These are phyloP conservation scores for Huso huso DNA, from an alignment of 2,797 vertebrate species.

Conservation along the genomic window DNA sequence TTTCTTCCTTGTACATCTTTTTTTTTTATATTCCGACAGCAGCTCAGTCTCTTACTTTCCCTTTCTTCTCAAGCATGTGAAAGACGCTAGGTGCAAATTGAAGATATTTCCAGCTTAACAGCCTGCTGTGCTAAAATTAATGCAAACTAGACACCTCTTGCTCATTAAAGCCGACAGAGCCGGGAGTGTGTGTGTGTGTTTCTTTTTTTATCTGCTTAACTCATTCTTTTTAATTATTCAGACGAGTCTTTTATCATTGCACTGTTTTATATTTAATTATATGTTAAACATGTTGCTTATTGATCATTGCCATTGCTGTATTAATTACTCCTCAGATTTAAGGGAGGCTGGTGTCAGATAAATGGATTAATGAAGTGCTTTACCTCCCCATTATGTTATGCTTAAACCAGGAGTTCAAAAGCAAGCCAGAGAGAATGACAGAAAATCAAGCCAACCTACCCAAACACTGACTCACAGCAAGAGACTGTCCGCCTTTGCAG, in stretches of 20 bases:
- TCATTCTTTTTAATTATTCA: constrained; percentile 6
- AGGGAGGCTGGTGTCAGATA: not conserved
- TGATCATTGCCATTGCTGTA: constrained; percentile 3
- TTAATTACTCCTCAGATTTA: constrained; percentile 6
- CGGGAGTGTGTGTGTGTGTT: not conserved
- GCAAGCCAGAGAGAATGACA: not conserved
- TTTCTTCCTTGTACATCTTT: too few relatives aligned
- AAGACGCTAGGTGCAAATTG: constrained; percentile 5
- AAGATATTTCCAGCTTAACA: constrained; percentile 15
- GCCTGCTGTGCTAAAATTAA: constrained; percentile 28
- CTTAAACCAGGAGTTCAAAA: not conserved
- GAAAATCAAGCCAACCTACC: not conserved
- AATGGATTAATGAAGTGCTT: constrained; percentile 3
- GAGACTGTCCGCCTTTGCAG: too few relatives aligned
- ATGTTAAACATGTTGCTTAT: constrained; percentile 12
- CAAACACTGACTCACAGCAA: too few relatives aligned
- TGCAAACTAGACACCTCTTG: constrained; percentile 21
- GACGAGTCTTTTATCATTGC: not conserved
- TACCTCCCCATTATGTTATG: not conserved
- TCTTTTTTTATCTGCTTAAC: not conserved
- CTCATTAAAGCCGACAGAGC: constrained; percentile 14
- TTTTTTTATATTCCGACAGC: too few relatives aligned
- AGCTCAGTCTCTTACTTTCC: not conserved
- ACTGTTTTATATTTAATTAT: constrained; percentile 9
- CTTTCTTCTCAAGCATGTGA: not conserved